Evolutionary conservation across 2,888 invertebrate genomes (phyloP), one percentile per base, ranked within the genome.

Genomic region (Pterostichus niger): DNA sequence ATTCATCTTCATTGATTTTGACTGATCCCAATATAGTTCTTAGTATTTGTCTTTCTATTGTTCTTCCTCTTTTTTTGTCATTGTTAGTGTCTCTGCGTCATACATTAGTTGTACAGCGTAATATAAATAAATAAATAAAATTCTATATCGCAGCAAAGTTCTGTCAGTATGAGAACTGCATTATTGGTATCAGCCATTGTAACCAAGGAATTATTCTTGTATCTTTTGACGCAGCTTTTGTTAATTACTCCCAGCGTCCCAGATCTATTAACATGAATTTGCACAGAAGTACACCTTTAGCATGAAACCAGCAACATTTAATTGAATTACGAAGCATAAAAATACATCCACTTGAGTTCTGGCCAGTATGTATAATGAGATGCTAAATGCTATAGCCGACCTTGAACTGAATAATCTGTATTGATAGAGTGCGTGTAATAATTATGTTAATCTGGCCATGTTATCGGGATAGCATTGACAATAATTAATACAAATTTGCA

Each of bases 401-500:
- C 68, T 71, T 71, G 68, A 71, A 71, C 68, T 56, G 56, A 56
- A 56, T 56, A 17, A 56, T 17, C 15, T 17, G 15, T 56, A 56
- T 56, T 56, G 56, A 56, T 56, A 17, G 56, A 56, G 17, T 56
- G 56, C 56, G 56, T 68, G 44, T 68, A 68, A 68, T 77, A 77
- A 52, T 54, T 77, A 77, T 77, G 77, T 56, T 77, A 77, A 77
- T 56, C 54, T 56, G 77, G 40, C 33, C 54, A 15, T 68, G 68
- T 44, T 68, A 68, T 68, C 68, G 68, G 68, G 31, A 52, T 56
- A 77, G 33, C 77, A 77, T 77, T 77, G 77, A 54, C 77, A 77
- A 77, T 77, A 77, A 77, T 77, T 77, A 77, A 77, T 77, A 54
- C 35, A 54, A 54, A 77, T 77, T 77, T 77, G 77, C 77, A 77